Evolutionary conservation across 1,140 invertebrate genomes (phyloP).

Genomic region (Ceratina calcarata): DNA sequence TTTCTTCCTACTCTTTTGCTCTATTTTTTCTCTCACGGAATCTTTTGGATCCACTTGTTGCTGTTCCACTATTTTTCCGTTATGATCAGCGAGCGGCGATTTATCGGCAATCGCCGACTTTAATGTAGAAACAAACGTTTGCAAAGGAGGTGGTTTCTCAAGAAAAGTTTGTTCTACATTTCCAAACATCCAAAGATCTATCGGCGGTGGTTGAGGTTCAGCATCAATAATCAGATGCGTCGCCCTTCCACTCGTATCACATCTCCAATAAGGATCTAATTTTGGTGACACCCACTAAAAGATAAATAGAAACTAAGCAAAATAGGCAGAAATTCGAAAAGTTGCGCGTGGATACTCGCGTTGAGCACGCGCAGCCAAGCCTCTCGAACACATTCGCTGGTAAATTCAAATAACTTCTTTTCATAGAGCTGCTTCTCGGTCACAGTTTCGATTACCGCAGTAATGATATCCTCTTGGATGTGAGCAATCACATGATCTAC

Average conservation of each 20-base stretch:
- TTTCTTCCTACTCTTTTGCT: background rate
- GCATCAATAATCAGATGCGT: background rate
- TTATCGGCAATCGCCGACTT: background rate
- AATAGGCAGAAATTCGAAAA: background rate
- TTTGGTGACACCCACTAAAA: background rate
- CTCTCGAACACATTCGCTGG: conserved; percentile 21
- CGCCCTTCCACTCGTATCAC: background rate
- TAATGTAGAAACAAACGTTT: background rate
- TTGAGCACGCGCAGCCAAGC: conserved; percentile 42
- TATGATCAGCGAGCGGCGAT: too few relatives aligned
- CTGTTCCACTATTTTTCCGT: too few relatives aligned
- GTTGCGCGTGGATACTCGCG: conserved; percentile 6
- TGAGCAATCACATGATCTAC: conserved; percentile 36
- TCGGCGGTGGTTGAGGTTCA: background rate
- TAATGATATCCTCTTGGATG: conserved; percentile 57
- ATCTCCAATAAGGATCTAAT: conserved; percentile 2
- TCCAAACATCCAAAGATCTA: conserved; percentile 19
- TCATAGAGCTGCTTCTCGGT: conserved; percentile 20
- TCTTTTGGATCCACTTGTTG: background rate
- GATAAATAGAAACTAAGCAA: background rate
- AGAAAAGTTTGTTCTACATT: background rate
- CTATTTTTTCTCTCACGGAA: background rate
- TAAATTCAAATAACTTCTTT: conserved; percentile 44
- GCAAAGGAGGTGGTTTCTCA: background rate
- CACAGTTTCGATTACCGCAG: background rate